These are phyloP conservation scores for Vollenhovia emeryi DNA, from an alignment of 1,140 invertebrate genomes.

Conservation along the genomic window DNA sequence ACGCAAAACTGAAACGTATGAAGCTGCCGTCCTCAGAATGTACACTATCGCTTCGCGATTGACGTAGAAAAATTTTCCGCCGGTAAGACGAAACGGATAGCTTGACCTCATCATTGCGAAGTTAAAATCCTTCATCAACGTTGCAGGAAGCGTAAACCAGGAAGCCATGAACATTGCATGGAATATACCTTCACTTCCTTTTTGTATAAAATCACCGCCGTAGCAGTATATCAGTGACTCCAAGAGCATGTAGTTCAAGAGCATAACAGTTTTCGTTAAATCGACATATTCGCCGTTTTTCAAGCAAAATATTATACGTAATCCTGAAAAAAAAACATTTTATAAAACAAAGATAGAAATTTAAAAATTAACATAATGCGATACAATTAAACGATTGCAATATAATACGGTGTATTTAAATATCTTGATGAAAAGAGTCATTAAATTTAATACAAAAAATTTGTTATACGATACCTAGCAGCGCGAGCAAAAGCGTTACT, in stretches of 20 bases:
- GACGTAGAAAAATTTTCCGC: constrained; percentile 66
- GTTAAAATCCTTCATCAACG: constrained; percentile 62
- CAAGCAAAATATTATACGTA: constrained; percentile 67
- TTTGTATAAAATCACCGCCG: constrained; percentile 69
- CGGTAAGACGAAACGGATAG: constrained; percentile 63
- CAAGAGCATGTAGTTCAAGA: constrained; percentile 58
- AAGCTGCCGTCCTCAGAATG: constrained; percentile 68
- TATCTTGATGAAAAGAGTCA: background rate
- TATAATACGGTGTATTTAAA: background rate
- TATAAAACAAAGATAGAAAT: background rate
- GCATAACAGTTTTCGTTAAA: constrained; percentile 46
- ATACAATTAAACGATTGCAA: background rate
- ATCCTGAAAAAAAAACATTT: constrained; percentile 60
- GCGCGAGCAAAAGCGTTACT: background rate
- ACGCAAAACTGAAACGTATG: constrained; percentile 72
- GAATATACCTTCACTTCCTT: constrained; percentile 51
- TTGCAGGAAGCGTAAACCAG: constrained; percentile 71
- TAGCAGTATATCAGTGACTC: constrained; percentile 70
- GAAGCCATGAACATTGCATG: constrained; percentile 56
- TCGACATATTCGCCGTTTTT: constrained; percentile 11
- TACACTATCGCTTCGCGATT: constrained; percentile 69
- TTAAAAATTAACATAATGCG: background rate
- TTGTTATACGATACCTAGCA: constrained; percentile 61
- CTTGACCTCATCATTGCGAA: constrained; percentile 69
- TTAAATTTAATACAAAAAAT: background rate